Base-by-base conservation (phyloP, 2,888 invertebrate genomes). In the Nephrotoma appendiculata region DNA sequence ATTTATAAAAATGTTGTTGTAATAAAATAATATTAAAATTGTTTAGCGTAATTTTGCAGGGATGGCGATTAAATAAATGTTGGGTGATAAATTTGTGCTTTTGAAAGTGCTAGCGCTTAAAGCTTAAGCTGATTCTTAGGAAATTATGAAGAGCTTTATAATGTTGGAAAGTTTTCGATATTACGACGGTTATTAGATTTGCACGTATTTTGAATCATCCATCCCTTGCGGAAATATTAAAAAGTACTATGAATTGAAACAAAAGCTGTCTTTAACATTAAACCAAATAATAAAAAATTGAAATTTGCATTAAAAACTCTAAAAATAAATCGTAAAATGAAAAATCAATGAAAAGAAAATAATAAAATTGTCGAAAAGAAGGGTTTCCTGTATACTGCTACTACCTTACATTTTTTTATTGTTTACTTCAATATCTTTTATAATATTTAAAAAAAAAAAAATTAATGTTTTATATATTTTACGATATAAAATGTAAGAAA, bases 271-370 rank as follows among this genome's bases (percentile, higher is more conserved):
- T 83, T 83, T 9, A 84, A 84, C n/a, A 84, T 42, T 41, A 83
- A 83, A 83, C 41, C 11, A 41, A 12, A 83, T 42, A 84, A 42
- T 12, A 84, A 42, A 71, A 48, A 31, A 31, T 2, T 31, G 2
- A 31, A 71, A 71, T 71, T 71, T 71, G 84, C 84, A 84, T 84
- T n/a, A 84, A 43, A 42, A 83, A 41, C 41, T 12, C 41, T 2
- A 83, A 41, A 84, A 84, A 42, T 42, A 84, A 42, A 84, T n/a
- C 42, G 41, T 15, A 42, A 42, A 84, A 42, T 84, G 41, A 42
- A 84, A 84, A 84, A 84, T 84, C 41, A 84, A 84, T 42, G 84
- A 84, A 15, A 42, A 84, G 48, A 84, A 84, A 84, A 84, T 84
- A 42, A 84, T 42, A 42, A 84, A 42, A 6, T 84, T 84, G 84